These are phyloP conservation scores for Mesoligia furuncula DNA, from an alignment of 2,888 invertebrate genomes.

Conservation along the genomic window DNA sequence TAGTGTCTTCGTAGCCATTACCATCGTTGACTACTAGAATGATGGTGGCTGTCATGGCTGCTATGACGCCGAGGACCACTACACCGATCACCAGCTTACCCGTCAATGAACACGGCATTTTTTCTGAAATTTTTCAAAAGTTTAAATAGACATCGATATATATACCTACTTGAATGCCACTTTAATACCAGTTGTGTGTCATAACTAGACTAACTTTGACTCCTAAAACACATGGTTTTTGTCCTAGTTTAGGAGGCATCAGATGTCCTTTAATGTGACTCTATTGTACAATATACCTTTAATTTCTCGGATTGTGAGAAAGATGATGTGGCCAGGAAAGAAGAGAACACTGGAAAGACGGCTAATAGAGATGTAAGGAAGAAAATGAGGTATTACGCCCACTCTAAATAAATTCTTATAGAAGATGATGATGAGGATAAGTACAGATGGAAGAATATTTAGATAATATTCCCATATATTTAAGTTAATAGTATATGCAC, in stretches of 20 bases:
- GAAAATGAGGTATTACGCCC: neutral
- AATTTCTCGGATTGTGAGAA: neutral
- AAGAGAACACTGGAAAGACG: too few relatives aligned
- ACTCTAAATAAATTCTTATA: neutral
- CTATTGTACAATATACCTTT: too few relatives aligned
- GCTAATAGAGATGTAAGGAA: neutral
- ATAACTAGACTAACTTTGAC: too few relatives aligned
- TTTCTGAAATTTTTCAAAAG: constrained; percentile 64
- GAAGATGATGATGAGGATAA: too few relatives aligned
- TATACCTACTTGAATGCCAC: neutral
- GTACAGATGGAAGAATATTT: too few relatives aligned
- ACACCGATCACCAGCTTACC: constrained; percentile 78
- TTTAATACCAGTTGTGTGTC: too few relatives aligned
- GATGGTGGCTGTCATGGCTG: constrained; percentile 77
- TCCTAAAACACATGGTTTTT: too few relatives aligned
- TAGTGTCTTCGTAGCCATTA: constrained; percentile 16
- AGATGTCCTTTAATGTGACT: too few relatives aligned
- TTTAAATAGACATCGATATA: neutral
- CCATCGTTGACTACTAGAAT: constrained; percentile 73
- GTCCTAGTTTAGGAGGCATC: too few relatives aligned
- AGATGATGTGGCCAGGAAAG: neutral
- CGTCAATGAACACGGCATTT: constrained; percentile 76
- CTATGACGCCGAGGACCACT: constrained; percentile 76
- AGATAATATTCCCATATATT: too few relatives aligned
- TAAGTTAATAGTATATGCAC: too few relatives aligned